Evolutionary conservation across 2,113 vertebrate species (phyloP).

Genomic region (Aramus guarauna): DNA sequence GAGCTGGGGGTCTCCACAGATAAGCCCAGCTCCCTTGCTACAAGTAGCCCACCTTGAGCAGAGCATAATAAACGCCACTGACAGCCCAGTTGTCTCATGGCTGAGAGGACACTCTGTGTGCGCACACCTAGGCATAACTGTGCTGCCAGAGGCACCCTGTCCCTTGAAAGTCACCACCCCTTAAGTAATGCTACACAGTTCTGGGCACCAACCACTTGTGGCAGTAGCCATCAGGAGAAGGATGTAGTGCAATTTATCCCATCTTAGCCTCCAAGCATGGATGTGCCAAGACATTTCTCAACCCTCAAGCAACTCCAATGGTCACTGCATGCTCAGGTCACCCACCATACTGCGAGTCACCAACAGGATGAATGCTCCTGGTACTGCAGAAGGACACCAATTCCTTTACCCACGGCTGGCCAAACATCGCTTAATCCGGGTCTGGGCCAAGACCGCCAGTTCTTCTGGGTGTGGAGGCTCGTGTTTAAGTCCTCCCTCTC

Average conservation of each 20-base stretch:
- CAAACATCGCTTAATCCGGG: background rate
- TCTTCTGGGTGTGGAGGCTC: background rate
- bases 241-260: rapidly evolving
- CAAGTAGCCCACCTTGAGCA: background rate
- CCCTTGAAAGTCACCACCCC: background rate
- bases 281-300: background rate
- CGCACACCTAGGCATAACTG: background rate
- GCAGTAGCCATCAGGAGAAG: background rate
- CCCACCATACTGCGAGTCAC: rapidly evolving
- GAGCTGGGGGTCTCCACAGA: background rate
- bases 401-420: background rate
- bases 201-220: background rate
- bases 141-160: background rate
- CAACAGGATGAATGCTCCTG: background rate
- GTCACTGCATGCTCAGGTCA: background rate
- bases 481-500: background rate
- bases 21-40: background rate
- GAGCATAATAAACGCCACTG: background rate
- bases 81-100: background rate
- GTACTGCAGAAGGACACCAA: background rate
- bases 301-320: background rate
- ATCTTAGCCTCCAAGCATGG: background rate
- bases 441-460: rapidly evolving
- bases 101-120: background rate
- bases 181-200: background rate